phyloP scores from a whole-genome alignment of 2,888 invertebrate genomes.

The Diplolepis rosae region DNA sequence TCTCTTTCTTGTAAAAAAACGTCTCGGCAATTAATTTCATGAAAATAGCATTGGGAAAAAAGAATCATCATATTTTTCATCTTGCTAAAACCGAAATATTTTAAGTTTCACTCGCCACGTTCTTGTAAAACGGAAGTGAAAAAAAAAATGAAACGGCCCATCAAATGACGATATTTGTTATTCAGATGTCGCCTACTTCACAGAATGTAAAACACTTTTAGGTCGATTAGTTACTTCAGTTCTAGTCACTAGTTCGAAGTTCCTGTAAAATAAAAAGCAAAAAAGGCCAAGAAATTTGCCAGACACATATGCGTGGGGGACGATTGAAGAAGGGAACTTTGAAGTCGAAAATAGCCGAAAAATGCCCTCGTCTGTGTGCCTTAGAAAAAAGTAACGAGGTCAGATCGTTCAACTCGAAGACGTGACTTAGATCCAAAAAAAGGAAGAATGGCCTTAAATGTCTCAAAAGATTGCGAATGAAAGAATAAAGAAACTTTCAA shows the following conservation, averaged over 20 bases:
- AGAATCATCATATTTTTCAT: not conserved
- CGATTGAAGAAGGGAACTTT: conserved; percentile 36
- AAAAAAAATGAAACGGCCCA: not conserved
- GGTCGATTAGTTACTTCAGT: conserved; percentile 44
- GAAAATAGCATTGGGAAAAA: no score
- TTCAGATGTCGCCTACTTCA: not conserved
- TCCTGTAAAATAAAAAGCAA: conserved; percentile 35
- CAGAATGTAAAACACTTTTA: conserved; percentile 38
- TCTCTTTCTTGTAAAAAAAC: no score
- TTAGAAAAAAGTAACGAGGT: conserved; percentile 55
- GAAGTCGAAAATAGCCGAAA: conserved; percentile 49
- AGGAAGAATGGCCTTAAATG: not conserved
- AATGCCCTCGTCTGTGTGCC: conserved; percentile 28
- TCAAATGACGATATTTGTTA: not conserved
- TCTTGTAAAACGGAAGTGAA: not conserved
- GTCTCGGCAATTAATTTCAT: no score
- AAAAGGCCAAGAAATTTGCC: conserved; percentile 43
- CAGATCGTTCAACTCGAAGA: conserved; percentile 56
- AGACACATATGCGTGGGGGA: conserved; percentile 32
- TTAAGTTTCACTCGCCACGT: not conserved
- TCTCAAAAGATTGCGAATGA: not conserved
- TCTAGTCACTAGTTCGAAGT: conserved; percentile 30
- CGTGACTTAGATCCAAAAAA: conserved; percentile 2
- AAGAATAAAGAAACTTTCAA: not conserved
- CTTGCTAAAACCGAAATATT: not conserved